Percentiles rank a stretch among this genome's conserved stretches.
Conservation (phyloP, 2,888 invertebrate genomes). For the Tigriopus californicus region DNA sequence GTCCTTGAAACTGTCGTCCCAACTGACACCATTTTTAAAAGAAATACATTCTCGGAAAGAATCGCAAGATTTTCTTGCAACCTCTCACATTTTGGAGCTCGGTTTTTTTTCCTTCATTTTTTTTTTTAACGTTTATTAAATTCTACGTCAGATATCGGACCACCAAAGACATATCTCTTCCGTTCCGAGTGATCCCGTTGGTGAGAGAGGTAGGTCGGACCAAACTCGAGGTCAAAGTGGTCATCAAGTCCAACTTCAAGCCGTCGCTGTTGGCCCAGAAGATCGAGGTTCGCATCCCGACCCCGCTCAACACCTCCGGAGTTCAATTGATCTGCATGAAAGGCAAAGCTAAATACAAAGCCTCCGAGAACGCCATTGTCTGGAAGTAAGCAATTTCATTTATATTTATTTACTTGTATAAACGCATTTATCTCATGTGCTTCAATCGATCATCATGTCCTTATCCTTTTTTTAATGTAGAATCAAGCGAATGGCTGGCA, state of each 20-base stretch:
- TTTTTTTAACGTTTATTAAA: no score
- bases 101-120: no score
- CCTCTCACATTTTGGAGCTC: no score
- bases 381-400: conserved; percentile 56
- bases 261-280: conserved; percentile 94
- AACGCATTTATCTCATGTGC: no score
- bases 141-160: conserved; percentile 95
- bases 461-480: no score
- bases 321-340: conserved; percentile 97
- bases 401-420: no score
- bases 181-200: conserved; percentile 95
- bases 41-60: no score
- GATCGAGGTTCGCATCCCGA: conserved; percentile 94
- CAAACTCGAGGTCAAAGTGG: conserved; percentile 99
- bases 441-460: no score
- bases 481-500: conserved; percentile 82
- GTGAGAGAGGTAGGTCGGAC: conserved; percentile 95
- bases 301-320: conserved; percentile 93
- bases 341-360: conserved; percentile 98
- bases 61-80: no score
- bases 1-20: no score
- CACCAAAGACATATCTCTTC: conserved; percentile 96
- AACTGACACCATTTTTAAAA: no score
- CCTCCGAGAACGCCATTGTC: conserved; percentile 95
- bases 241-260: conserved; percentile 96